Base-by-base conservation (phyloP, 2,888 invertebrate genomes). In the Malacosoma neustria region DNA sequence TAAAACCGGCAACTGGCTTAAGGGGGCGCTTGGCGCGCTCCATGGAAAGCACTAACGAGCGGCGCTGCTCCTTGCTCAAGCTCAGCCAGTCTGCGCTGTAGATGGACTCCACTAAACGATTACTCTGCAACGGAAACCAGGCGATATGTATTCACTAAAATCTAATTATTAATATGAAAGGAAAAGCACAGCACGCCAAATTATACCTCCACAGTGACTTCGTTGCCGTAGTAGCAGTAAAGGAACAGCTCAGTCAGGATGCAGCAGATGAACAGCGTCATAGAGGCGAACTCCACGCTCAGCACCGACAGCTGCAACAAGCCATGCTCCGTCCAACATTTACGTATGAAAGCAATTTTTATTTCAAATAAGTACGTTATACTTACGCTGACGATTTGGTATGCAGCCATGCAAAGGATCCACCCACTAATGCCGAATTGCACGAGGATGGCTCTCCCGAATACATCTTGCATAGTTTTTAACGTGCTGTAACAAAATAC, bases 171-270 rank as follows among this genome's bases (percentile, higher is more conserved):
- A n/a, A n/a, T n/a, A n/a, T n/a, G n/a, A 1, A 9, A 14, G 15
- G 14, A 12, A 4, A n/a, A 11, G 2, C 32, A 29, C n/a, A 7
- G 11, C n/a, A 13, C 31, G 13, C 11, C 11, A 13, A 12, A 1
- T 6, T 3, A 4, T n/a, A 2, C 3, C 79, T 88, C 81, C 2
- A 81, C 61, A 1, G 84, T 76, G 3, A 89, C 75, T 54, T 88
- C 87, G 51, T 89, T 89, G 5, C 89, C 89, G 49, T 77, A 87
- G 67, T 84, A 88, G 57, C 89, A 89, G 57, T 87, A 88, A 1
- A 89, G 61, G 45, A 86, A 85, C 48, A 89, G 64, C 61, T 89
- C 87, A 5, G 84, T 70, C 11, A 89, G 61, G 56, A 89, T 88
- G 53, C 88, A 89, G 33, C 59, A 55, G 40, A 87, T 81, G 60